A percentile compares a stretch with the other conserved stretches of the same genome.
Evolutionary conservation across 2,797 vertebrate genomes (phyloP).

Genomic region (Lutjanus campechanus): DNA sequence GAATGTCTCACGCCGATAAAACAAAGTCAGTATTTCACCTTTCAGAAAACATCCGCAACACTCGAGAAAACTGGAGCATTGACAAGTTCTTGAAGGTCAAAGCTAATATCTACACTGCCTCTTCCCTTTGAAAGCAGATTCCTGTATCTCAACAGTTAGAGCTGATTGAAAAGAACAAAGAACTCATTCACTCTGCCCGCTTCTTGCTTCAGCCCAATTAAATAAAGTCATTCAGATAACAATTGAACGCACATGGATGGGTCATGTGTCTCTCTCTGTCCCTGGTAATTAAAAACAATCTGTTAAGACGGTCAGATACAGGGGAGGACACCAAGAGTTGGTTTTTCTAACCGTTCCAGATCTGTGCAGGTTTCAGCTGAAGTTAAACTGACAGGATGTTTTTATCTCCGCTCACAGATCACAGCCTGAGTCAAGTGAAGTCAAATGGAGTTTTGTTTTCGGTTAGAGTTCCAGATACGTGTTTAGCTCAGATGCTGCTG

Average conservation of each 20-base stretch:
- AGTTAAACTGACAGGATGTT: background rate
- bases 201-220: conserved; percentile 50
- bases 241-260: conserved; percentile 35
- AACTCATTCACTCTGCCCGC: conserved; percentile 32
- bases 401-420: background rate
- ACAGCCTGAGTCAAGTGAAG: background rate
- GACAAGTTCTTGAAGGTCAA: conserved; percentile 50
- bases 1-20: background rate
- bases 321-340: background rate
- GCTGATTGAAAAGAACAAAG: conserved; percentile 66
- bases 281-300: conserved; percentile 10
- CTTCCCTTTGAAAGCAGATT: conserved; percentile 25
- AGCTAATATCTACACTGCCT: conserved; percentile 9
- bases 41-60: background rate
- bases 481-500: background rate
- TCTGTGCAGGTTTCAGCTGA: background rate
- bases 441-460: background rate
- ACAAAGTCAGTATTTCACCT: conserved; percentile 10
- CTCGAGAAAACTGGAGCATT: background rate
- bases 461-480: background rate
- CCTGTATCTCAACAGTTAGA: conserved; percentile 45
- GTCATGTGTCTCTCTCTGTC: conserved; percentile 14
- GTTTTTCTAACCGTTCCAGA: background rate
- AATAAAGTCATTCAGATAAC: conserved; percentile 56
- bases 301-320: background rate